Evolutionary conservation across 2,113 vertebrate genomes (phyloP).

Genomic region (Thunnus maccoyii): DNA sequence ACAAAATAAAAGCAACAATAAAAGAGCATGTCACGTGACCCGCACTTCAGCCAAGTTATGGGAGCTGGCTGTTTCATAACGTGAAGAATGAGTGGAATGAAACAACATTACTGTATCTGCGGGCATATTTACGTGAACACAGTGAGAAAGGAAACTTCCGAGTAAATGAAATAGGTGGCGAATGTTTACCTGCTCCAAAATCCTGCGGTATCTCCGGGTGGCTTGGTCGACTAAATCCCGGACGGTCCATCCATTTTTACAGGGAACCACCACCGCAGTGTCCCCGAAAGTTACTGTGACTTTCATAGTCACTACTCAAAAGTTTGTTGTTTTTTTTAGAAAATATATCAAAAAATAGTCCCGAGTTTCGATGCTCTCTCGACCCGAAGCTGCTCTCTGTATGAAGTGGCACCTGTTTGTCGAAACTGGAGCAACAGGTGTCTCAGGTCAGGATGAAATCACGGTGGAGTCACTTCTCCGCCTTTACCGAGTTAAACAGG

Average conservation of each 20-base stretch:
- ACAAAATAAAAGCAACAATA: neutral
- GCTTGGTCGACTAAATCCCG: slow-evolving; percentile 91
- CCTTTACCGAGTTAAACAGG: neutral
- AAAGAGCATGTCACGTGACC: slow-evolving; percentile 50
- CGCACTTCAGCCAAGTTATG: neutral
- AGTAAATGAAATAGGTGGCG: neutral
- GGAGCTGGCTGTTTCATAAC: neutral
- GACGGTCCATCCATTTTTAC: slow-evolving; percentile 89
- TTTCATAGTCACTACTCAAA: slow-evolving; percentile 85
- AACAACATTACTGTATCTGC: rapidly evolving
- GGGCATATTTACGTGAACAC: rapidly evolving
- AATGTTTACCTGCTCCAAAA: slow-evolving; percentile 87
- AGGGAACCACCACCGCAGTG: slow-evolving; percentile 92
- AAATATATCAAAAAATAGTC: neutral
- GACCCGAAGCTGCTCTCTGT: slow-evolving; percentile 1
- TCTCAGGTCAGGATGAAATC: slow-evolving; percentile 66
- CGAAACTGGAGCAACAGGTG: slow-evolving; percentile 82
- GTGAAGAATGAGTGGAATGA: neutral
- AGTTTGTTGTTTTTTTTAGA: neutral
- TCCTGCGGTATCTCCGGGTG: slow-evolving; percentile 89
- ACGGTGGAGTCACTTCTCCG: slow-evolving; percentile 9
- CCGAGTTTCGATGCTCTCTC: neutral
- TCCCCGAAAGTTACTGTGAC: slow-evolving; percentile 92
- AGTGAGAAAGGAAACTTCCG: rapidly evolving
- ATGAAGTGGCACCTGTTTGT: slow-evolving; percentile 55